phyloP scores from a whole-genome alignment of 2,888 invertebrate genomes.

The Ophion costatus region DNA sequence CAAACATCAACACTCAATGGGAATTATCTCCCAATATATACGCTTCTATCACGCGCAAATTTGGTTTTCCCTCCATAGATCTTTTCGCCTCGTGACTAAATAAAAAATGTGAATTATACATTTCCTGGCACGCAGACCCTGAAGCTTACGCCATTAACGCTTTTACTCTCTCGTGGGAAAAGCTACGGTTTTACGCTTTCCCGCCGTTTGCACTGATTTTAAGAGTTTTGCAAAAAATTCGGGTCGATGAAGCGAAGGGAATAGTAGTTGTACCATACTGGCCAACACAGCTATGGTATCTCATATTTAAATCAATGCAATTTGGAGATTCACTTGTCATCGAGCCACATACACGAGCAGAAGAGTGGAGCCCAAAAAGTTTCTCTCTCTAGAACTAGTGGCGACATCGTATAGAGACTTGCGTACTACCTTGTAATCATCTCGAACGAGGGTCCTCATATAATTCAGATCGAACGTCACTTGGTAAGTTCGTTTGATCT shows the following conservation, averaged over 20 bases:
- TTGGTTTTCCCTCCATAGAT: conserved; percentile 66
- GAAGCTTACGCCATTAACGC: conserved; percentile 70
- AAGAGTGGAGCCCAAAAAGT: too few relatives aligned
- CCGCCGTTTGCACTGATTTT: conserved; percentile 51
- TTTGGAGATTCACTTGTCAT: conserved; percentile 13
- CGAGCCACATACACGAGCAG: conserved; percentile 24
- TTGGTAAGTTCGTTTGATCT: too few relatives aligned
- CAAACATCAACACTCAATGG: conserved; percentile 65
- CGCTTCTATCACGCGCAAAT: conserved; percentile 13
- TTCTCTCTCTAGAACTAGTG: too few relatives aligned
- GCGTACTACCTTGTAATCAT: too few relatives aligned
- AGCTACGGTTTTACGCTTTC: conserved; percentile 45
- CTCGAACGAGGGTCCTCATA: too few relatives aligned
- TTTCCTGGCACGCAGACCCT: conserved; percentile 72
- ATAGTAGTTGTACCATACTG: conserved; percentile 55
- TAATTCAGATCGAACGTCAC: too few relatives aligned
- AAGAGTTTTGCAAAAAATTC: conserved; percentile 42
- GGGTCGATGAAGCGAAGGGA: conserved; percentile 37
- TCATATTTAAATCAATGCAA: conserved; percentile 37
- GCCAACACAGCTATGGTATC: conserved; percentile 57
- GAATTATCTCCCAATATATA: conserved; percentile 48
- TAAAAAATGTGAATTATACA: conserved; percentile 69
- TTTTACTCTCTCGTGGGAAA: conserved; percentile 68
- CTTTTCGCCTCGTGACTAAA: conserved; percentile 71
- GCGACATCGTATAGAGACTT: too few relatives aligned